Evolutionary conservation across 1,140 invertebrate genomes (phyloP).

Genomic region (Colletes latitarsis): DNA sequence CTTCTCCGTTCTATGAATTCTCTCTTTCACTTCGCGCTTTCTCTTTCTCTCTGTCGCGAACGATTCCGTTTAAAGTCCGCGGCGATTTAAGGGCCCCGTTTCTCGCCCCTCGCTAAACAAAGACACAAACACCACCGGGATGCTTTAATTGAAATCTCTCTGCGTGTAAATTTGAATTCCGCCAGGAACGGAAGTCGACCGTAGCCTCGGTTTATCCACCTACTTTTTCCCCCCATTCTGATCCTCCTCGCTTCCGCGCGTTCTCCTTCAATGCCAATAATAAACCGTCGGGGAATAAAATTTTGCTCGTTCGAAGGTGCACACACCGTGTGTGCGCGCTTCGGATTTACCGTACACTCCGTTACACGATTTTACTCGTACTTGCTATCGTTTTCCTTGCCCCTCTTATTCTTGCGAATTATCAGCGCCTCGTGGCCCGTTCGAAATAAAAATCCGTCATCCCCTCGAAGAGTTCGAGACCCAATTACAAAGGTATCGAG

Average conservation of each 20-base stretch:
- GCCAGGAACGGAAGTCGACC: conserved; percentile 16
- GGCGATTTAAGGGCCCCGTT: conserved; percentile 39
- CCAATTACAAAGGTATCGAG: too few relatives aligned
- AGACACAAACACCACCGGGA: conserved; percentile 7
- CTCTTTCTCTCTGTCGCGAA: background rate
- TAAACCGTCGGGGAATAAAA: too few relatives aligned
- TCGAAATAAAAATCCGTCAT: too few relatives aligned
- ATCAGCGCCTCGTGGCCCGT: too few relatives aligned
- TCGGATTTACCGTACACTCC: too few relatives aligned
- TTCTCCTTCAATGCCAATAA: background rate
- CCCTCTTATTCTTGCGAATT: too few relatives aligned
- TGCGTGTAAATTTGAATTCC: conserved; percentile 35
- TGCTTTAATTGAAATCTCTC: conserved; percentile 42
- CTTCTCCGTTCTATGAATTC: conserved; percentile 19
- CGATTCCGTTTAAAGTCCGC: conserved; percentile 36
- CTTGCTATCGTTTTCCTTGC: background rate
- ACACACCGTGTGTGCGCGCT: too few relatives aligned
- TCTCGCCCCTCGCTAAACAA: conserved; percentile 37
- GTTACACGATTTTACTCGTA: too few relatives aligned
- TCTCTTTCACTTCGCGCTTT: background rate
- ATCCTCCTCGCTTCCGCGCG: too few relatives aligned
- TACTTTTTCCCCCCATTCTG: background rate
- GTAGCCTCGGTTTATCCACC: background rate
- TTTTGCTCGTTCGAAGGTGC: too few relatives aligned
- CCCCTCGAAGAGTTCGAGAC: too few relatives aligned